phyloP scores from a whole-genome alignment of 2,888 invertebrate species.

The Plebejus argus region DNA sequence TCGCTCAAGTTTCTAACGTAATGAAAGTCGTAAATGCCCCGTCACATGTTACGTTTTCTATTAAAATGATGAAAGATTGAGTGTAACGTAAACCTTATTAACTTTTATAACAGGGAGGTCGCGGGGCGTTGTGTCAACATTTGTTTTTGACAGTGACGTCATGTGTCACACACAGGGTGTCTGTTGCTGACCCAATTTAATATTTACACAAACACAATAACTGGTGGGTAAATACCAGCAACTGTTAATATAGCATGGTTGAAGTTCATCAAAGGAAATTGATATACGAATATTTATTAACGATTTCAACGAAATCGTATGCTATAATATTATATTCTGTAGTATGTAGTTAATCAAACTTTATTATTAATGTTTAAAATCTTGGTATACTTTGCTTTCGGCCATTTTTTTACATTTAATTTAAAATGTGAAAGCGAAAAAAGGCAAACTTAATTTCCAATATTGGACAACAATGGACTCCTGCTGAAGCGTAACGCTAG shows the following conservation, averaged over 20 bases:
- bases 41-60: background rate
- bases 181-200: background rate
- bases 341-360: background rate
- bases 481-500: conserved; percentile 37
- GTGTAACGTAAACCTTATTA: conserved; percentile 26
- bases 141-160: conserved; percentile 2
- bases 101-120: conserved; percentile 6
- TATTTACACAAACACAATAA: background rate
- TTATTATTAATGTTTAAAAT: background rate
- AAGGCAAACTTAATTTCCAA: conserved; percentile 39
- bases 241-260: background rate
- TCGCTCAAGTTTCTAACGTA: background rate
- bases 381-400: background rate
- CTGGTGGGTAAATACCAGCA: background rate
- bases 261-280: background rate
- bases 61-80: conserved; percentile 17
- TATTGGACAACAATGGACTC: conserved; percentile 39
- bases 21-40: background rate
- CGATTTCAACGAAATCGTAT: background rate
- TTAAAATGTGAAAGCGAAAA: conserved; percentile 40
- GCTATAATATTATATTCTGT: background rate
- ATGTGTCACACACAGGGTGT: background rate
- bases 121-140: conserved; percentile 15
- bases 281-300: background rate
- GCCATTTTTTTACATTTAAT: conserved; percentile 35